Evolutionary conservation across 2,888 invertebrate genomes (phyloP).

Genomic region (Ephialtes manifestator): DNA sequence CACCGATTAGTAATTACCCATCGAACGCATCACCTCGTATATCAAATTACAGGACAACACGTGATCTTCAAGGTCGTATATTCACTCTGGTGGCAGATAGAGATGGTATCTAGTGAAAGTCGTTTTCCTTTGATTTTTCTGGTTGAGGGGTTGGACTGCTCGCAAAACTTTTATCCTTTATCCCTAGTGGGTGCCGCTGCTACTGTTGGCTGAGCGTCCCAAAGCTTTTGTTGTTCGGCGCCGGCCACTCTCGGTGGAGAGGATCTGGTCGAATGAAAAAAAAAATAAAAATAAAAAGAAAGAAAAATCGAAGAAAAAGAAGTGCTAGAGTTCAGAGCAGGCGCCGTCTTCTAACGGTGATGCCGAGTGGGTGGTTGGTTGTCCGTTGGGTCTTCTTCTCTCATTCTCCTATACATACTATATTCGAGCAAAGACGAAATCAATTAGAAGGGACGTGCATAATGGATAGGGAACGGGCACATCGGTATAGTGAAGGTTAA

Average conservation of each 20-base stretch:
- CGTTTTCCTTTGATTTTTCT: constrained; percentile 61
- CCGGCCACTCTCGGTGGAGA: constrained; percentile 66
- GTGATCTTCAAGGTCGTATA: constrained; percentile 3
- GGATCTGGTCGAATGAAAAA: constrained; percentile 51
- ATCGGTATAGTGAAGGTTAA: constrained; percentile 78
- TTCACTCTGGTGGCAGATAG: constrained; percentile 38
- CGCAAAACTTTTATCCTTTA: constrained; percentile 66
- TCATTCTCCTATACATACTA: neutral
- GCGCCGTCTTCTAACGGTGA: constrained; percentile 51
- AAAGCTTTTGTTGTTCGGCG: constrained; percentile 63
- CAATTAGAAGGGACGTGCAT: constrained; percentile 83
- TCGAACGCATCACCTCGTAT: neutral
- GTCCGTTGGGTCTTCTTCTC: constrained; percentile 19
- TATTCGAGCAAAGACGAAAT: constrained; percentile 73
- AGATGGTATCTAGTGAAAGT: constrained; percentile 37
- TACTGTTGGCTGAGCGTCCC: constrained; percentile 52
- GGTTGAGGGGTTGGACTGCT: constrained; percentile 56
- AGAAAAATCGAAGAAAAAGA: constrained; percentile 47
- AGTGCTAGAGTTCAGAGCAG: constrained; percentile 47
- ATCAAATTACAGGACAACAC: constrained; percentile 10
- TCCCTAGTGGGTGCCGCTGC: constrained; percentile 39
- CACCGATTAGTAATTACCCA: neutral
- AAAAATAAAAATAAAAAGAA: constrained; percentile 14
- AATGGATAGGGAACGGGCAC: constrained; percentile 80
- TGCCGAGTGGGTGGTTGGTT: constrained; percentile 31